phyloP scores from a whole-genome alignment of 2,113 vertebrate species.

The Promerops cafer region DNA sequence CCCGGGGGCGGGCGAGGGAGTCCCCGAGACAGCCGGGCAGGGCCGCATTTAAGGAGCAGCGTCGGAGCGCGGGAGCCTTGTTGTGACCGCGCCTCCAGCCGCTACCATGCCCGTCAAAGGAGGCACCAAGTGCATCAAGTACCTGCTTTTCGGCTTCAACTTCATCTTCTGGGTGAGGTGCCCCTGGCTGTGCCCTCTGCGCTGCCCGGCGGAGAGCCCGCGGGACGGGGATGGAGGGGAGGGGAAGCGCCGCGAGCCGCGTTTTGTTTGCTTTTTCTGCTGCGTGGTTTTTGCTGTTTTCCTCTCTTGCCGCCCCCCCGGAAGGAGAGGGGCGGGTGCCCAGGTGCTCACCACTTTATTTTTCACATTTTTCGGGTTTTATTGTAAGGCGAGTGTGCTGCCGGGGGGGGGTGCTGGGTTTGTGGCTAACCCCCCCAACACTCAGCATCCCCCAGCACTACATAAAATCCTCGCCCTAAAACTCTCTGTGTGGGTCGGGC shows the following conservation, averaged over 20 bases:
- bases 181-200: too few relatives aligned
- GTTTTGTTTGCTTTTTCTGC: background rate
- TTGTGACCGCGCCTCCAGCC: accelerated
- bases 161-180: conserved; percentile 92
- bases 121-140: conserved; percentile 91
- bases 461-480: accelerated
- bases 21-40: background rate
- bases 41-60: background rate
- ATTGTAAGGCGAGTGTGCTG: background rate
- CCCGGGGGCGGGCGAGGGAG: background rate
- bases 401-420: background rate
- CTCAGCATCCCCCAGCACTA: too few relatives aligned
- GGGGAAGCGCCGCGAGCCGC: too few relatives aligned
- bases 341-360: background rate
- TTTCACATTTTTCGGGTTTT: background rate
- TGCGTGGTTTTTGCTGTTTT: background rate
- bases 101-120: conserved; percentile 79
- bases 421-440: accelerated
- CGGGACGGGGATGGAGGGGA: background rate
- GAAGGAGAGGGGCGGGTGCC: too few relatives aligned
- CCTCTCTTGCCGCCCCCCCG: accelerated
- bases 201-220: background rate
- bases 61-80: accelerated
- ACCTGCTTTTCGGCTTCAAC: conserved; percentile 91
- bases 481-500: background rate